These are phyloP conservation scores for Goniozus legneri DNA, from an alignment of 1,140 invertebrate species.

Conservation along the genomic window DNA sequence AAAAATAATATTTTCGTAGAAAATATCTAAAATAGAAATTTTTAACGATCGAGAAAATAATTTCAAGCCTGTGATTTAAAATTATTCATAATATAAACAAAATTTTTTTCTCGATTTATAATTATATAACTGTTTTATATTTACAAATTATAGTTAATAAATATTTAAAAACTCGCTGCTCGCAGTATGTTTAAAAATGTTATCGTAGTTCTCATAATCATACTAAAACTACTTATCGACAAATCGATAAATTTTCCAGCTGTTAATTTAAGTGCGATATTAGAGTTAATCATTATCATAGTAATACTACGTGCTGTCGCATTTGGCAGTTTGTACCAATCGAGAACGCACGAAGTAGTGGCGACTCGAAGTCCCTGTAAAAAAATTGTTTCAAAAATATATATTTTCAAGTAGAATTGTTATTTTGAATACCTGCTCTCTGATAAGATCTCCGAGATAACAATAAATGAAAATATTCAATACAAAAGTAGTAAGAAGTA, in stretches of 20 bases:
- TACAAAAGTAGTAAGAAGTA: constrained; percentile 16
- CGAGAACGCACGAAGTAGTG: constrained; percentile 21
- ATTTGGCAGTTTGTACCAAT: constrained; percentile 28
- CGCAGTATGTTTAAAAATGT: no score
- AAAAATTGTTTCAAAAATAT: not conserved
- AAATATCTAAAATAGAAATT: no score
- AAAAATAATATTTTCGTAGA: no score
- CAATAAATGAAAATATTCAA: constrained; percentile 37
- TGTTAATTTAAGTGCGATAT: constrained; percentile 23
- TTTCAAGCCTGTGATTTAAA: no score
- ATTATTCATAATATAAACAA: no score
- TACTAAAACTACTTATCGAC: no score
- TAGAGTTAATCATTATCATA: constrained; percentile 31
- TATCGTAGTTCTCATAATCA: no score
- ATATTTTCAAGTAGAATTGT: not conserved
- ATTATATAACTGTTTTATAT: no score
- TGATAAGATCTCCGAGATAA: constrained; percentile 30
- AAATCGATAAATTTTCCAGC: constrained; percentile 28
- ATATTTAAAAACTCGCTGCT: no score
- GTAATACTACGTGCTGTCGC: constrained; percentile 20
- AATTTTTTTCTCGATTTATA: no score
- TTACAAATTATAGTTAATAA: no score
- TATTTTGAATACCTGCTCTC: constrained; percentile 27
- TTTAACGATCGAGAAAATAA: no score
- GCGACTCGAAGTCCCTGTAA: constrained; percentile 25